Evolutionary conservation across 2,113 vertebrate species (phyloP).

Genomic region (Xiphias gladius): DNA sequence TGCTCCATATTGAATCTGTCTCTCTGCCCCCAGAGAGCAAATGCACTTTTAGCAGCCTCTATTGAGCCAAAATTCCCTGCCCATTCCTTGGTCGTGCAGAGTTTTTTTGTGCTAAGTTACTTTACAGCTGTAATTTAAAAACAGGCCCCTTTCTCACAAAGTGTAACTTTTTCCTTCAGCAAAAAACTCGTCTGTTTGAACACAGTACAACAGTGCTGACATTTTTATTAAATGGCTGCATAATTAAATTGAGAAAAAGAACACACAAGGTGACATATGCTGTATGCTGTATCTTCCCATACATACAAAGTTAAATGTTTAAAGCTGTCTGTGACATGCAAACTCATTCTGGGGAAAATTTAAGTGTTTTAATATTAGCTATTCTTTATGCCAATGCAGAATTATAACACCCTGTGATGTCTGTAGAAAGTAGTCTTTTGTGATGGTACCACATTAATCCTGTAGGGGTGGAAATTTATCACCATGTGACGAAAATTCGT

Average conservation of each 20-base stretch:
- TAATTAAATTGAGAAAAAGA: neutral
- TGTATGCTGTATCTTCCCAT: neutral
- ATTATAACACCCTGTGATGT: neutral
- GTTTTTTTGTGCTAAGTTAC: constrained; percentile 40
- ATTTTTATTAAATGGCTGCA: neutral
- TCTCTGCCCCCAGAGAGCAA: constrained; percentile 53
- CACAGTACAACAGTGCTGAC: neutral
- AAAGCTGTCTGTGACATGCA: neutral
- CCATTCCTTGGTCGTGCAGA: constrained; percentile 8
- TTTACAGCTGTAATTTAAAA: constrained; percentile 40
- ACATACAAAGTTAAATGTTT: neutral
- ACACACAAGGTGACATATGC: neutral
- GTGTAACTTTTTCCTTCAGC: neutral
- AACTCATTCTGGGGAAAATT: neutral
- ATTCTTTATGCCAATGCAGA: too few species aligned
- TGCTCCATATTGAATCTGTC: constrained; percentile 60
- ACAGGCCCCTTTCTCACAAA: constrained; percentile 3
- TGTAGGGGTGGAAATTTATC: neutral
- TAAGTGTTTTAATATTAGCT: too few species aligned
- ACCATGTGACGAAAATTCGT: too few species aligned
- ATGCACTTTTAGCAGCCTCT: constrained; percentile 50
- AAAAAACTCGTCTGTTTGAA: constrained; percentile 8
- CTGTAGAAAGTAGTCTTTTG: constrained; percentile 5
- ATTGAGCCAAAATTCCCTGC: constrained; percentile 52
- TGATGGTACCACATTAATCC: constrained; percentile 3